A percentile compares a stretch with the other conserved stretches of the same genome.
These are phyloP conservation scores for Marmota flaviventris DNA, from an alignment of 2,113 vertebrate genomes.

Conservation along the genomic window DNA sequence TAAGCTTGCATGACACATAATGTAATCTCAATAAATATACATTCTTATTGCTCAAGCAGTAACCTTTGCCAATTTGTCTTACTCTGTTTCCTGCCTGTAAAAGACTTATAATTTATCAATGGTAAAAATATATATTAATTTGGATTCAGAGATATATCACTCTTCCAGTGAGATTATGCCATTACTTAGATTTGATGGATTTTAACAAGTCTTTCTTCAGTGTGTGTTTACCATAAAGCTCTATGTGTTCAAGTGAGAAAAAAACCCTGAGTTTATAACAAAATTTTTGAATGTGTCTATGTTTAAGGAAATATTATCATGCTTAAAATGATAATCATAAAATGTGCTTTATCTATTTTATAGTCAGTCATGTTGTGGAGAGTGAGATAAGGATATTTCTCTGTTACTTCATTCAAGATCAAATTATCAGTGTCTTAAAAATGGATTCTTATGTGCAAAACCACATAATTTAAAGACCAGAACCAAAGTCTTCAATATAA, in stretches of 20 bases:
- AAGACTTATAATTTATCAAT: conserved; percentile 19
- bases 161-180: neutral
- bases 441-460: neutral
- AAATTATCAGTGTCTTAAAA: conserved; percentile 23
- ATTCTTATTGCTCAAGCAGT: neutral
- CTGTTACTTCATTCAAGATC: conserved; percentile 3
- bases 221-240: neutral
- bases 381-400: neutral
- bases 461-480: neutral
- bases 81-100: neutral
- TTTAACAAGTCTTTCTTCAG: neutral
- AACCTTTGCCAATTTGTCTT: conserved; percentile 15
- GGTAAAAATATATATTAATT: conserved; percentile 31
- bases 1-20: neutral
- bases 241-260: neutral
- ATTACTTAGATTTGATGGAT: conserved; percentile 28
- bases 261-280: neutral
- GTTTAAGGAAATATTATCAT: conserved; percentile 31
- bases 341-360: neutral
- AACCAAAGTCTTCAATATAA: neutral
- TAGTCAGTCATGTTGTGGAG: neutral
- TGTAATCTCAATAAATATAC: neutral
- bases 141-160: neutral
- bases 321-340: neutral
- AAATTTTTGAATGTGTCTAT: neutral